phyloP scores from a whole-genome alignment of 2,888 invertebrate genomes.

The Odontothrips loti region DNA sequence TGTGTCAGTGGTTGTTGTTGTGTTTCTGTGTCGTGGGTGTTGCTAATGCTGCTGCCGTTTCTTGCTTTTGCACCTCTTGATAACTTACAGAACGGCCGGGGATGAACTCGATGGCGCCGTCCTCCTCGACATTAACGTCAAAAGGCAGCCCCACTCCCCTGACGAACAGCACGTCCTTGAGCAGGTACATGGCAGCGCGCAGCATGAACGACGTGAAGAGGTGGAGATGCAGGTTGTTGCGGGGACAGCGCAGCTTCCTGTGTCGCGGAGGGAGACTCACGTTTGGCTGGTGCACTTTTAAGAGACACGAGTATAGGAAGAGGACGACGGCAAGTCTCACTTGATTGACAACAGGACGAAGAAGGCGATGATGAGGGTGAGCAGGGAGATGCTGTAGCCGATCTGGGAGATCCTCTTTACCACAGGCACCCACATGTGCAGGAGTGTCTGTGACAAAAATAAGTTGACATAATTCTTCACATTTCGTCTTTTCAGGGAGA shows the following conservation, averaged over 20 bases:
- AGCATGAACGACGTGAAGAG: constrained; percentile 62
- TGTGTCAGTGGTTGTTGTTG: no score
- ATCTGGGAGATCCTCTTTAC: constrained; percentile 52
- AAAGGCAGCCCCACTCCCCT: constrained; percentile 50
- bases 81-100: constrained; percentile 20
- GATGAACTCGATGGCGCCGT: constrained; percentile 37
- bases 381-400: constrained; percentile 54
- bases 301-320: background rate
- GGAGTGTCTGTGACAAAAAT: background rate
- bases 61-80: no score
- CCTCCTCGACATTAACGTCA: constrained; percentile 44
- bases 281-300: background rate
- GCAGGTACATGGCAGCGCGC: constrained; percentile 55
- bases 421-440: constrained; percentile 50
- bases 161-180: constrained; percentile 56
- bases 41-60: no score
- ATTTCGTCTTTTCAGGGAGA: no score
- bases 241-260: constrained; percentile 60
- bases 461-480: no score
- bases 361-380: constrained; percentile 51
- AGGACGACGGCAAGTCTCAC: constrained; percentile 44
- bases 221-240: constrained; percentile 63
- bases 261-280: constrained; percentile 36
- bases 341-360: constrained; percentile 52
- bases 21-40: no score